Base-by-base conservation (phyloP, 2,888 invertebrate genomes). In the Tanypteryx hageni region DNA sequence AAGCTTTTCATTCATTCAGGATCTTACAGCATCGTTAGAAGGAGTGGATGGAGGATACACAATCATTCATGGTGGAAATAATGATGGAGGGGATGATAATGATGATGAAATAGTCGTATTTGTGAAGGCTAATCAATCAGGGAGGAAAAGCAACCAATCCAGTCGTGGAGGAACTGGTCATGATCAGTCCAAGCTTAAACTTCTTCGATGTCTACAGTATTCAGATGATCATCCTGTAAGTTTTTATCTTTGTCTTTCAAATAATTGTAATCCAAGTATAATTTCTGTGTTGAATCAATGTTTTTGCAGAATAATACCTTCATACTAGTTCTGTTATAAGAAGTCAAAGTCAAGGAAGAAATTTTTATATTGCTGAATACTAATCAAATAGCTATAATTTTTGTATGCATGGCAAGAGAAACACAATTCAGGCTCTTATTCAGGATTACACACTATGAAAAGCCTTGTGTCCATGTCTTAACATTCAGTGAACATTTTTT, bases 31-130 rank as follows among this genome's bases (percentile, higher is more conserved):
- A 89, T 89, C 89, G 18, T 89, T 89, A 44, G 89, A 89, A 31
- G 96, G 96, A 93, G 96, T 96, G 10, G 96, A 96, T 92, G 97
- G 97, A 5, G 97, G 97, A 3, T 96, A 96, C 94, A 97, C 97
- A 0, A 96, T 97, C 94, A 96, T 96, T 94, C 97, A 97, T 94
- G 96, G 96, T 76, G 96, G 95, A 93, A 95, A 96, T 0, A 97
- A 97, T 0, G 96, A 96, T 93, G 92, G 89, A 89, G 68, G 44
- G n/a, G 64, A 89, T 31, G 44, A 89, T 2, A 83, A 27, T 83
- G 89, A 89, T 89, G 89, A 89, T 44, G 89, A 27, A 89, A 89
- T 68, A 68, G 64, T 68, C 27, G 86, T 92, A 27, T 92, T 84
- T 22, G 31, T 64, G 22, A 85, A 57, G 86, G 92, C 81, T 3